These are phyloP conservation scores for Suillia variegata DNA, from an alignment of 2,888 invertebrate genomes.

Conservation along the genomic window DNA sequence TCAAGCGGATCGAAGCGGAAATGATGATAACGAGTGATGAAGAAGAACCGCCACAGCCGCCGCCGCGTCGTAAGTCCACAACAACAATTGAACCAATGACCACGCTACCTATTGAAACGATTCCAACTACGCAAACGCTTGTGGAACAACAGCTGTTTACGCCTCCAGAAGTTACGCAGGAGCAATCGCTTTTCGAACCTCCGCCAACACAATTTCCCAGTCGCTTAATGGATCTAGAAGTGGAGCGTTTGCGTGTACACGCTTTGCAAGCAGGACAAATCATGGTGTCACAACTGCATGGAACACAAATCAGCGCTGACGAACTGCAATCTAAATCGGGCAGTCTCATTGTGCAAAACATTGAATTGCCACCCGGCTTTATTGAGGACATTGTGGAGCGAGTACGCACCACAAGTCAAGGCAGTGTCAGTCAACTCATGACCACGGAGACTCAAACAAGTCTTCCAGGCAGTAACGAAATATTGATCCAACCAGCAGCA, in stretches of 20 bases:
- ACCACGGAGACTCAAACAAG: slow-evolving; percentile 61
- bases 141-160: slow-evolving; percentile 32
- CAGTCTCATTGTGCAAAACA: slow-evolving; percentile 70
- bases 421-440: slow-evolving; percentile 39
- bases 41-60: slow-evolving; percentile 41
- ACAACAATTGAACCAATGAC: slow-evolving; percentile 40
- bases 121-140: not conserved
- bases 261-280: slow-evolving; percentile 81
- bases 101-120: slow-evolving; percentile 7
- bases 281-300: slow-evolving; percentile 80
- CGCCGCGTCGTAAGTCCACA: slow-evolving; percentile 54
- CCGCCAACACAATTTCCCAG: slow-evolving; percentile 33
- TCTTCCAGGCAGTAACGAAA: slow-evolving; percentile 47
- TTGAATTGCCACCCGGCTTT: slow-evolving; percentile 72
- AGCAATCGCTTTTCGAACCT: slow-evolving; percentile 30
- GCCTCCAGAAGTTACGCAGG: slow-evolving; percentile 30
- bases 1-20: slow-evolving; percentile 24
- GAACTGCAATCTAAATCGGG: slow-evolving; percentile 76
- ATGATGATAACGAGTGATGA: slow-evolving; percentile 15
- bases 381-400: slow-evolving; percentile 70
- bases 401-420: slow-evolving; percentile 51
- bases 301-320: slow-evolving; percentile 72
- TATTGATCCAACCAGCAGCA: slow-evolving; percentile 33
- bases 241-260: slow-evolving; percentile 77
- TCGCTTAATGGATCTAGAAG: slow-evolving; percentile 73